These are phyloP conservation scores for Vidua chalybeata DNA, from an alignment of 2,113 vertebrate genomes.

Conservation along the genomic window DNA sequence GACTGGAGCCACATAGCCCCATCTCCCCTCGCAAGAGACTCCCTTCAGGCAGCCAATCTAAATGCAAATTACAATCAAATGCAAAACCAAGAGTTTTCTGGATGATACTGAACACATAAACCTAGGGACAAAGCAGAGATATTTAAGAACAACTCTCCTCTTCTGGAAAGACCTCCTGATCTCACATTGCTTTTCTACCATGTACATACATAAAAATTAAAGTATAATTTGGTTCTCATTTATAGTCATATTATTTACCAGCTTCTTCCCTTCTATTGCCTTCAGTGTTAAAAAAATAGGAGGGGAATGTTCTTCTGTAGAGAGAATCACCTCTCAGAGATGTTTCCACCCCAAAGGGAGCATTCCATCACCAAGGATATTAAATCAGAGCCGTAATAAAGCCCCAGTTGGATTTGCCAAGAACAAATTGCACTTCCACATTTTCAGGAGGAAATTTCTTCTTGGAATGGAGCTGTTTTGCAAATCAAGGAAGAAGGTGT, in stretches of 20 bases:
- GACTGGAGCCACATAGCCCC: neutral
- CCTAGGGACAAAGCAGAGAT: neutral
- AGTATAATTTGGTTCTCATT: neutral
- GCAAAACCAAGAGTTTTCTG: slow-evolving; percentile 5
- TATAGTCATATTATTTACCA: neutral
- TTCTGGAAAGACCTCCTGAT: neutral
- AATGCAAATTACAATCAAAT: slow-evolving; percentile 64
- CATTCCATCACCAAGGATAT: neutral
- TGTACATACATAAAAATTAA: neutral
- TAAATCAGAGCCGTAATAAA: neutral
- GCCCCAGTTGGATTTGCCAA: neutral
- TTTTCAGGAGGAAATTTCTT: neutral
- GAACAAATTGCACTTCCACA: neutral
- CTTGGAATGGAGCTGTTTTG: neutral
- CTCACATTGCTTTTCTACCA: neutral
- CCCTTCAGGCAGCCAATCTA: slow-evolving; percentile 67
- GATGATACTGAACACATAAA: neutral
- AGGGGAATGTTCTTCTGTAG: neutral
- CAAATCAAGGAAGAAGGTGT: neutral
- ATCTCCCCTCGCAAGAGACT: neutral
- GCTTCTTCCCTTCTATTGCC: neutral
- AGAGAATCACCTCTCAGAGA: neutral
- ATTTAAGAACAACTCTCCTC: neutral
- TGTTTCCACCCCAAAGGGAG: neutral
- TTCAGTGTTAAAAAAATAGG: neutral